Evolutionary conservation across 2,797 vertebrate genomes (phyloP).

Genomic region (Hybognathus amarus): DNA sequence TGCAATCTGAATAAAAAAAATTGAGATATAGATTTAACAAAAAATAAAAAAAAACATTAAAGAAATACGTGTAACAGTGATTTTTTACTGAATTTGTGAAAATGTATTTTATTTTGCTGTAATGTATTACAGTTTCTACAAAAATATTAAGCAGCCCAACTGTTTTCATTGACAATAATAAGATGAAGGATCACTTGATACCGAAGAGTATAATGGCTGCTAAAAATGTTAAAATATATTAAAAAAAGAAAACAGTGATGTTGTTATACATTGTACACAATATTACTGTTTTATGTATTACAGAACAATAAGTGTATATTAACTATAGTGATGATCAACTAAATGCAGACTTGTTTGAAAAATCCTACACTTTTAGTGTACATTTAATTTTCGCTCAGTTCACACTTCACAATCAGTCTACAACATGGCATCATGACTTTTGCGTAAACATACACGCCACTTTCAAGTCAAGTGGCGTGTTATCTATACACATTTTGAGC

Average conservation of each 20-base stretch:
- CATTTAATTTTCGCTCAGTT: neutral
- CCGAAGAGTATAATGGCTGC: neutral
- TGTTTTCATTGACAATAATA: neutral
- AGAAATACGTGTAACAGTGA: neutral
- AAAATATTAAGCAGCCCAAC: neutral
- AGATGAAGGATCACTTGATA: neutral
- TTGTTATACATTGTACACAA: neutral
- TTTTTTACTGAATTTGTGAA: neutral
- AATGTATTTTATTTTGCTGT: neutral
- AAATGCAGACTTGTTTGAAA: neutral
- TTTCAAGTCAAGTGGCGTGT: too few species aligned
- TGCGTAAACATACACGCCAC: too few species aligned
- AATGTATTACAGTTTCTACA: neutral
- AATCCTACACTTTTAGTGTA: neutral
- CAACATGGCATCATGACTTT: too few species aligned
- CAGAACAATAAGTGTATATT: neutral
- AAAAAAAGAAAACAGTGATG: neutral
- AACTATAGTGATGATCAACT: neutral
- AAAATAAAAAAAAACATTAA: neutral
- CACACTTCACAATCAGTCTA: constrained; percentile 1
- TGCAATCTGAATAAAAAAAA: neutral
- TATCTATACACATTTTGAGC: too few species aligned
- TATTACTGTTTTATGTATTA: neutral
- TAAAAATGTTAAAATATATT: neutral
- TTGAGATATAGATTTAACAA: neutral